Conservation (phyloP, 2,113 vertebrate species). For the Chaenocephalus aceratus region DNA sequence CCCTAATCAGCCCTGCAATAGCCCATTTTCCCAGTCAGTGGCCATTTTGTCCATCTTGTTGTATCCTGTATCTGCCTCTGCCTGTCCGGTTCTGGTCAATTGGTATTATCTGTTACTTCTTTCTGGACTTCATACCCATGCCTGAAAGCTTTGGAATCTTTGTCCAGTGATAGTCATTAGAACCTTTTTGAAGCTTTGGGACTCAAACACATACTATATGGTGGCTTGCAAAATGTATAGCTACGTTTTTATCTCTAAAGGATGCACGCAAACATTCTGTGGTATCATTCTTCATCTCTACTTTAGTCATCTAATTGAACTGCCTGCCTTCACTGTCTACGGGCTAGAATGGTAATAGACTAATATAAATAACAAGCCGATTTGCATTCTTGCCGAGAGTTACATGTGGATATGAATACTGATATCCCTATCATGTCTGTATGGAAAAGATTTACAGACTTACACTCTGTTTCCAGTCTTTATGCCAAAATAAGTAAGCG, state of each 20-base stretch:
- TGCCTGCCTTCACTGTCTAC: background rate
- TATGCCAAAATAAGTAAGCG: slow-evolving; percentile 3
- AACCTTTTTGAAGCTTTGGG: too few species aligned
- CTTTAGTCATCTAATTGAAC: background rate
- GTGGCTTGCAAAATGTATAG: too few species aligned
- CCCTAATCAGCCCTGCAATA: background rate
- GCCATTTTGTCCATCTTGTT: background rate
- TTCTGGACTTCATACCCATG: background rate
- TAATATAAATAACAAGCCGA: background rate
- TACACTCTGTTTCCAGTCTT: background rate
- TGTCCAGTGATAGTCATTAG: too few species aligned
- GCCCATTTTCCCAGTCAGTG: background rate
- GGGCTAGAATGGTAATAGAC: background rate
- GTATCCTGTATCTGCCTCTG: background rate
- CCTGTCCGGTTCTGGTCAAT: background rate
- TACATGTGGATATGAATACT: background rate
- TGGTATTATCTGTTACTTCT: background rate
- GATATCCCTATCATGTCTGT: background rate
- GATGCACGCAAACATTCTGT: too few species aligned
- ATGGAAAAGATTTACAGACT: background rate
- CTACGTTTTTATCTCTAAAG: too few species aligned
- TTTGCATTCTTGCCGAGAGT: background rate
- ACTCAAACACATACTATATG: too few species aligned
- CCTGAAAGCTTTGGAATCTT: background rate
- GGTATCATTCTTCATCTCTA: background rate